Evolutionary conservation across 1,140 invertebrate genomes (phyloP), one percentile per base, ranked within the genome.

Genomic region (Plectus sambesii): DNA sequence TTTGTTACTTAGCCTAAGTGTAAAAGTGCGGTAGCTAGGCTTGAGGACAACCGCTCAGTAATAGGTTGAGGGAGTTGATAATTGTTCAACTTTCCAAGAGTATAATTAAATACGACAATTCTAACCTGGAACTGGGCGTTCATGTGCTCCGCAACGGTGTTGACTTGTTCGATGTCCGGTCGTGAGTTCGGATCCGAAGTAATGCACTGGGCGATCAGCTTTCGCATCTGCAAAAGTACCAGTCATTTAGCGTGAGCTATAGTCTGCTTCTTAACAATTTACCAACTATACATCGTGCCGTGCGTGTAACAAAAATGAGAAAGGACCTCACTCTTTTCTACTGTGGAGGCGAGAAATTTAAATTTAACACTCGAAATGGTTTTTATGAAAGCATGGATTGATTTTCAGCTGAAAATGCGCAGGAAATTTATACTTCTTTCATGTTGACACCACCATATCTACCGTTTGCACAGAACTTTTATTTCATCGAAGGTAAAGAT

Each of bases 151-250:
- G 75, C 73, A 17, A 75, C 66, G 26, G 68, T 59, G 47, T 72
- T 69, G 5, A 78, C 73, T 61, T 78, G 72, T 8, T 57, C 58
- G 41, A 78, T 76, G 55, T 78, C 75, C 38, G 80, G 79, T 22
- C 79, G 60, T 42, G 73, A 70, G 37, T 73, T 65, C 5, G 79
- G 77, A 51, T 79, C 73, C 3, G 76, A 70, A 58, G 76, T 75
- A 36, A 81, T 78, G 62, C 79, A 80, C 24, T 69, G 66, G 22
- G 68, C 72, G 3, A 81, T 76, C 29, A 81, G 60, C 38, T 72
- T 69, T 37, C 76, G 61, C 42, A 81, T 59, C 77, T 80, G 63
- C 42, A 70, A 68, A 27, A 49, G 49, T 59, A 57, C 44, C 43
- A 17, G 42, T 24, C 29, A 35, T 49, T 20, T 54, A 23, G 9